These are phyloP conservation scores for Lineus longissimus DNA, from an alignment of 1,140 invertebrate genomes.

Conservation along the genomic window DNA sequence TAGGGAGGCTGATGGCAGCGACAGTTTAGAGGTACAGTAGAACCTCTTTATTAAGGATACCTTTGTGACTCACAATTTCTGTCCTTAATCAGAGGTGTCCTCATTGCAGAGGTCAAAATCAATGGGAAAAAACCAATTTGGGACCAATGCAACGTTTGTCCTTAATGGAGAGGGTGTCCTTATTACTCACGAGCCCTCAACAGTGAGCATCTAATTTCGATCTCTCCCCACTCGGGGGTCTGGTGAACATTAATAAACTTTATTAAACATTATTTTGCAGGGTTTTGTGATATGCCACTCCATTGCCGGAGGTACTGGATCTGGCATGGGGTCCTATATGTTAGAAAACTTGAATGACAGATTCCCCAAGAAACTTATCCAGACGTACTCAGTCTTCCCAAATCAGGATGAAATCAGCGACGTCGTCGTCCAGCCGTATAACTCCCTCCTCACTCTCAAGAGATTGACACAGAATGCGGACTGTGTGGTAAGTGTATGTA, in stretches of 20 bases:
- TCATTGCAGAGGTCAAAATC: too few species aligned
- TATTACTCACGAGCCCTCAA: too few species aligned
- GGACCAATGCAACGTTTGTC: too few species aligned
- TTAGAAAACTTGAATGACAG: slow-evolving; percentile 85
- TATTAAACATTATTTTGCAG: slow-evolving; percentile 50
- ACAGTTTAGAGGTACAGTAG: slow-evolving; percentile 80
- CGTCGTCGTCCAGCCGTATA: slow-evolving; percentile 99
- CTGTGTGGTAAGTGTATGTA: slow-evolving; percentile 72
- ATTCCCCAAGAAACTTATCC: slow-evolving; percentile 96
- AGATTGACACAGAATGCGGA: slow-evolving; percentile 93
- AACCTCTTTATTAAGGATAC: neutral
- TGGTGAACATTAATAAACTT: slow-evolving; percentile 6
- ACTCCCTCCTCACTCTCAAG: slow-evolving; percentile 92
- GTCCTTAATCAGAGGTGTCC: too few species aligned
- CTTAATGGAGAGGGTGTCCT: too few species aligned
- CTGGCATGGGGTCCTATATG: slow-evolving; percentile 95
- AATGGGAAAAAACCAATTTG: too few species aligned
- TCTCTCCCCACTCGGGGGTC: slow-evolving; percentile 12
- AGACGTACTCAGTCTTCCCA: slow-evolving; percentile 99
- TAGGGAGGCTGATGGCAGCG: slow-evolving; percentile 96
- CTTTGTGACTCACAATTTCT: too few species aligned
- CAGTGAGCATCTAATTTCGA: too few species aligned
- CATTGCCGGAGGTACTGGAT: slow-evolving; percentile 97
- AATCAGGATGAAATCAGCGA: slow-evolving; percentile 93
- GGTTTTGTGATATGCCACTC: slow-evolving; percentile 99